Evolutionary conservation across 2,888 invertebrate genomes (phyloP), one percentile per base, ranked within the genome.

Genomic region (Rhagophthalmus giganteus): DNA sequence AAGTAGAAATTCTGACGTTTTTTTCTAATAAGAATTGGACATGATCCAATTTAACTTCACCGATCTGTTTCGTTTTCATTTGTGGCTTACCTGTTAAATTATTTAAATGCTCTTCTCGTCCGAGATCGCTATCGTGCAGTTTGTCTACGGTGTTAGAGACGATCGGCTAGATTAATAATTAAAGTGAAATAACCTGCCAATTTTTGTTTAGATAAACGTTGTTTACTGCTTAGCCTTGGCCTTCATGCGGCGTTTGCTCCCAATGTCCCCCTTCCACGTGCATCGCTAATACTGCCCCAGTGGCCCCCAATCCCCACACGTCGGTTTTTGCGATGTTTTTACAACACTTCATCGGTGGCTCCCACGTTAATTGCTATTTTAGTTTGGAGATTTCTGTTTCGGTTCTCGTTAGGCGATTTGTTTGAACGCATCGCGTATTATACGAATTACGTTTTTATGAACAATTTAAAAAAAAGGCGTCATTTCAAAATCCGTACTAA

Each of bases 181-280:
- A 38, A 20, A 34, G 27, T 33, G 38, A 33, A 51, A 45, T 39
- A 35, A 40, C 33, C 33, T 50, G 41, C 30, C 50, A 33, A 54
- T 54, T 54, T 54, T 52, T 55, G 46, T 54, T 31, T 58, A 54
- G 52, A 54, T 54, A 57, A 59, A 53, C 48, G 62, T 65, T 67
- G 66, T 67, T 67, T 66, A 65, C 64, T 53, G 63, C 64, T 57
- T 63, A 67, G 66, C 69, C 69, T 69, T 69, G 69, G 66, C 69
- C 69, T 69, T 69, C 68, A 57, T 62, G 66, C 67, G 69, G 69
- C 68, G 68, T 67, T 56, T 69, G 69, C 66, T 64, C 69, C 64
- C 61, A 40, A 55, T 47, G 42, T 39, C 51, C 51, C 48, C 58
- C 56, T 57, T 59, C 61, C 62, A 58, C 62, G 58, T 60, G 61